Conservation (phyloP, 2,888 invertebrate genomes). For the Lacanobia oleracea region DNA sequence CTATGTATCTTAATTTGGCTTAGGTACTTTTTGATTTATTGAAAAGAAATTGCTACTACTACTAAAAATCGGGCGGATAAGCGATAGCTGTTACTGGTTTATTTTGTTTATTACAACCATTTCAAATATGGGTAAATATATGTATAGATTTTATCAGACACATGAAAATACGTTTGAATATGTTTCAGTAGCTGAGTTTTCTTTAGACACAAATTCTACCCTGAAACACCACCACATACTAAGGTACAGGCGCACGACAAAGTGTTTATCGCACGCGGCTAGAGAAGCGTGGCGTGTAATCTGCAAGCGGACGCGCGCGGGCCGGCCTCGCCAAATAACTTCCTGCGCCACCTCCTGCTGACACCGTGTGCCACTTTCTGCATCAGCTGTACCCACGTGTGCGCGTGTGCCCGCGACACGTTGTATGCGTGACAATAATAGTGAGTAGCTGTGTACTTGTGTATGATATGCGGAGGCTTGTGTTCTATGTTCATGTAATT, state of each 20-base stretch:
- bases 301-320: conserved; percentile 74
- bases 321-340: conserved; percentile 80
- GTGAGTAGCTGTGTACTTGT: background rate
- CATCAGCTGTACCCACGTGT: conserved; percentile 50
- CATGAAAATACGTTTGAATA: background rate
- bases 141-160: background rate
- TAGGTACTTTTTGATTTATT: background rate
- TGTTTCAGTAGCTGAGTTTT: background rate
- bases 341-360: conserved; percentile 72
- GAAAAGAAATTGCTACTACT: background rate
- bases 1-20: background rate
- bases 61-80: background rate
- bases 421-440: conserved; percentile 23
- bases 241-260: conserved; percentile 36
- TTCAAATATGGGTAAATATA: background rate
- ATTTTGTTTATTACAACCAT: background rate
- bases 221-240: background rate
- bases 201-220: background rate
- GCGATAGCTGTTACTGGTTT: background rate
- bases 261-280: conserved; percentile 60
- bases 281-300: conserved; percentile 70
- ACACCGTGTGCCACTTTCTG: conserved; percentile 70
- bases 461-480: background rate
- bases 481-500: background rate
- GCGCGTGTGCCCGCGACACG: conserved; percentile 13